A percentile compares a stretch with the other conserved stretches of the same genome.
Conservation (phyloP, 2,888 invertebrate genomes). For the Peribatodes rhomboidaria region DNA sequence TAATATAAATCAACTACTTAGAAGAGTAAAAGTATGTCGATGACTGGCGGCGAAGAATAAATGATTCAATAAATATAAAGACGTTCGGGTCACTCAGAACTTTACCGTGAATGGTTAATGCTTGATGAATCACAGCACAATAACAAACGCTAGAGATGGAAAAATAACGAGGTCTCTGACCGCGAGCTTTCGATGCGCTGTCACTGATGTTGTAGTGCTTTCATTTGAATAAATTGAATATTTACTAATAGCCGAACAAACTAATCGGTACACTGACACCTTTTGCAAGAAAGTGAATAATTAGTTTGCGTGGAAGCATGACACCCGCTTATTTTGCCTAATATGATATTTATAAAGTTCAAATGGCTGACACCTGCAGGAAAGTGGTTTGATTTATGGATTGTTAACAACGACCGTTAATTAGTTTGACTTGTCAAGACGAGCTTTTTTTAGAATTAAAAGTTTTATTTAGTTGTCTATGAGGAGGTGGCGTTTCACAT, state of each 20-base stretch:
- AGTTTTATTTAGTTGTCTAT: too few relatives aligned
- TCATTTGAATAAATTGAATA: constrained; percentile 48
- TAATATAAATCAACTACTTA: constrained; percentile 45
- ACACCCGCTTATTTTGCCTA: constrained; percentile 30
- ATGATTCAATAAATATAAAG: constrained; percentile 49
- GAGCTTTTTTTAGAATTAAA: background rate
- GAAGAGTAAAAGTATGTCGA: constrained; percentile 51
- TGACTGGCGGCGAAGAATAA: constrained; percentile 43
- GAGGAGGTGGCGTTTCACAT: too few relatives aligned
- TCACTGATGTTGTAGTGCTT: constrained; percentile 47
- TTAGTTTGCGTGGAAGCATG: constrained; percentile 28
- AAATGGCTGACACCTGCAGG: constrained; percentile 37
- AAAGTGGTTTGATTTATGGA: constrained; percentile 28
- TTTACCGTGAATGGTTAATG: constrained; percentile 50
- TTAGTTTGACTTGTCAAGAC: background rate
- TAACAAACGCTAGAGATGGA: constrained; percentile 45
- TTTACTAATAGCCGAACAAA: constrained; percentile 34
- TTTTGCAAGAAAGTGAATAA: constrained; percentile 36
- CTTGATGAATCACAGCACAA: constrained; percentile 58
- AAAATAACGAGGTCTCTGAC: constrained; percentile 56
- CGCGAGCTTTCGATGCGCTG: constrained; percentile 50
- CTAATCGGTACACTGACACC: constrained; percentile 41
- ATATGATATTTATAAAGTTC: constrained; percentile 34
- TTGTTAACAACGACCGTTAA: background rate
- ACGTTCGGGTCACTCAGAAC: constrained; percentile 36